A percentile compares a stretch with the other conserved stretches of the same genome.
phyloP scores from a whole-genome alignment of 2,113 vertebrate genomes.

The Gorsachius goisagi region DNA sequence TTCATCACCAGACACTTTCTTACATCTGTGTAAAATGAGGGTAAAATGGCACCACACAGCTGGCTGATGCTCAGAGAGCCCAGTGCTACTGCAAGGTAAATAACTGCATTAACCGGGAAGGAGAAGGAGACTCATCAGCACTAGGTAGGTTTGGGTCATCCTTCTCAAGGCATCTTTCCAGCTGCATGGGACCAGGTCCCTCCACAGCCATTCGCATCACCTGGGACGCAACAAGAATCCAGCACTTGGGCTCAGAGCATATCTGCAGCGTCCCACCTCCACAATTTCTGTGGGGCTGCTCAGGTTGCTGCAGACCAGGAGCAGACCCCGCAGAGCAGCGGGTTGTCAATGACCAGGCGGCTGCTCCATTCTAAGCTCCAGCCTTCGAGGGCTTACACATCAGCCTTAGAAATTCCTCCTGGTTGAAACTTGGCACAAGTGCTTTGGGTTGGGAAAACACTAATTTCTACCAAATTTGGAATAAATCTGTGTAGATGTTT shows the following conservation, averaged over 20 bases:
- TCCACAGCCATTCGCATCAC: not conserved
- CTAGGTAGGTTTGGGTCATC: not conserved
- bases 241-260: not conserved
- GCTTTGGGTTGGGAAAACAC: not conserved
- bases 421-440: not conserved
- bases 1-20: not conserved
- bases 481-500: not conserved
- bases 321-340: accelerated
- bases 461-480: constrained; percentile 37
- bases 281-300: not conserved
- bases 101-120: not conserved
- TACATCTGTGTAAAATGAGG: not conserved
- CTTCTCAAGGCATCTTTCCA: not conserved
- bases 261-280: not conserved
- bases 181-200: accelerated
- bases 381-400: not conserved
- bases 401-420: not conserved
- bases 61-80: not conserved
- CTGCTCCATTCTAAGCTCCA: not conserved
- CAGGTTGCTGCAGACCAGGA: not conserved
- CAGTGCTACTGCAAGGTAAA: not conserved
- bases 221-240: not conserved
- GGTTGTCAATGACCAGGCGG: not conserved
- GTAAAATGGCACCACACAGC: not conserved
- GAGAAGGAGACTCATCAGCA: not conserved